A percentile compares a stretch with the other conserved stretches of the same genome.
Evolutionary conservation across 2,797 vertebrate genomes (phyloP).

Genomic region (Carduelis carduelis): DNA sequence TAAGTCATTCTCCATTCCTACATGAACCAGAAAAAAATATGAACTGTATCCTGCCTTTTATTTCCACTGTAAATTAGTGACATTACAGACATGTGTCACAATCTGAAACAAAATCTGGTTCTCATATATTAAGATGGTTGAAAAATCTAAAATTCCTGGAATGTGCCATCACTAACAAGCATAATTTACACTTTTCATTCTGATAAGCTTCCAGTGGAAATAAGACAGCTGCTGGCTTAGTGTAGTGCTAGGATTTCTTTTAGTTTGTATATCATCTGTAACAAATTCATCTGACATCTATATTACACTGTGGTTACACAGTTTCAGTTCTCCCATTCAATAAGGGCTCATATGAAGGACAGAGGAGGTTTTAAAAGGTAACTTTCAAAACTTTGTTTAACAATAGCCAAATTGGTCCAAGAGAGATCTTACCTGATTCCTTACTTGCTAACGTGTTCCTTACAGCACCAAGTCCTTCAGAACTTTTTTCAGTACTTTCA

Average conservation of each 20-base stretch:
- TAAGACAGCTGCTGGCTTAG: neutral
- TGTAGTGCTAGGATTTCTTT: neutral
- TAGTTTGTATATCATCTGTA: neutral
- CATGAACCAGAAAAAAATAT: neutral
- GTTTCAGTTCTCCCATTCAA: neutral
- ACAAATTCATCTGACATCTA: neutral
- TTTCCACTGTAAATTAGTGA: neutral
- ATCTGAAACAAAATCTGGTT: neutral
- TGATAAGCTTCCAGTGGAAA: neutral
- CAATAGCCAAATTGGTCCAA: neutral
- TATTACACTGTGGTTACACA: neutral
- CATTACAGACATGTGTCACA: neutral
- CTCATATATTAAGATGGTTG: neutral
- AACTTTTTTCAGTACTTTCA: neutral
- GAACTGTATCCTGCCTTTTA: neutral
- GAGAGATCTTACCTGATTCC: neutral
- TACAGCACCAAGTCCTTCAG: neutral
- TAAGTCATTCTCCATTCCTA: constrained; percentile 58
- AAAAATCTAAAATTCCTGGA: neutral
- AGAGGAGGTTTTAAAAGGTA: neutral
- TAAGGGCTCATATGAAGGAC: neutral
- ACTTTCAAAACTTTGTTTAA: neutral
- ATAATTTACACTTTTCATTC: neutral
- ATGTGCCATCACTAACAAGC: neutral
- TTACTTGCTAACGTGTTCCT: neutral